Evolutionary conservation across 2,113 vertebrate species (phyloP).

Genomic region (Smithornis capensis): DNA sequence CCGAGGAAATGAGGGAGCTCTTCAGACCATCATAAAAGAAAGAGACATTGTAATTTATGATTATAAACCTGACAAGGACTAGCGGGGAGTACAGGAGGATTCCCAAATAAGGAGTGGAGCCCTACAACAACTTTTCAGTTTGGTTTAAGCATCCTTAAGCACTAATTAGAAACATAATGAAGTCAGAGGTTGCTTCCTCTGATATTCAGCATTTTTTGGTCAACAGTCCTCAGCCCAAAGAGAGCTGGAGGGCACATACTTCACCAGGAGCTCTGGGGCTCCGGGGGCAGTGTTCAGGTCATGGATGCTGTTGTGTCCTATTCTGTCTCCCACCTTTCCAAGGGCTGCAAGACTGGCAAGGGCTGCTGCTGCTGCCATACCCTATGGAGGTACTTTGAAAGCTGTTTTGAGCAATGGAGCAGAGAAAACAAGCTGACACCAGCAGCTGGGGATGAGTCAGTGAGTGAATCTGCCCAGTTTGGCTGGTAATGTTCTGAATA

Average conservation of each 20-base stretch:
- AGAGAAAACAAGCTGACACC: background rate
- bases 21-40: background rate
- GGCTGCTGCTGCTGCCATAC: background rate
- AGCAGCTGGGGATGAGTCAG: constrained; percentile 2
- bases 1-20: constrained; percentile 20
- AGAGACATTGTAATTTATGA: background rate
- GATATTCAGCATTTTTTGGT: background rate
- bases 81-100: background rate
- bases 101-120: background rate
- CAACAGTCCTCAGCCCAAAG: background rate
- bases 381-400: background rate
- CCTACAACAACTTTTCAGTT: background rate
- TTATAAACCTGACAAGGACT: background rate
- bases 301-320: background rate
- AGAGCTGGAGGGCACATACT: background rate
- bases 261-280: background rate
- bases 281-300: background rate
- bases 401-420: background rate
- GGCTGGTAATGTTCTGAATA: background rate
- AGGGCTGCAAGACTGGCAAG: background rate
- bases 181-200: background rate
- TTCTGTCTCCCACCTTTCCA: background rate
- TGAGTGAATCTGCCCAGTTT: background rate
- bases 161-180: background rate
- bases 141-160: background rate